Conservation (phyloP, 2,888 invertebrate species). For the Salticus scenicus region DNA sequence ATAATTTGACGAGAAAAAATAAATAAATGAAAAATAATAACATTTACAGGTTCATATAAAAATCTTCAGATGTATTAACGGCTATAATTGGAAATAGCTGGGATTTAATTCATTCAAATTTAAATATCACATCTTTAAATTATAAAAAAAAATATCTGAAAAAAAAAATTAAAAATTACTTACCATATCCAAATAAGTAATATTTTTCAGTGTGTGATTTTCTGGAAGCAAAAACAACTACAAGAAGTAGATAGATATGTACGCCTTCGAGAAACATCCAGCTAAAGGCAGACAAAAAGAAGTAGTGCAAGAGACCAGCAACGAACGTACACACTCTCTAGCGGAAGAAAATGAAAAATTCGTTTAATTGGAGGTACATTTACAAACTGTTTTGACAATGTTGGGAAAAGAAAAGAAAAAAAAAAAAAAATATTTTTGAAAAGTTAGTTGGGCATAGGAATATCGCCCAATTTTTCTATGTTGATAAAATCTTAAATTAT, state of each 20-base stretch:
- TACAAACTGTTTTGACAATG: not conserved
- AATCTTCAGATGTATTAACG: too few relatives aligned
- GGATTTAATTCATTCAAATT: too few relatives aligned
- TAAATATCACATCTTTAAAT: too few relatives aligned
- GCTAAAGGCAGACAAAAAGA: slow-evolving; percentile 69
- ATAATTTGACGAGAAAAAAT: too few relatives aligned
- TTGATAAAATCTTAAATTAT: too few relatives aligned
- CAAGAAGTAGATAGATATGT: slow-evolving; percentile 69
- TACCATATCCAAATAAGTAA: slow-evolving; percentile 70
- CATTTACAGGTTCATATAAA: too few relatives aligned
- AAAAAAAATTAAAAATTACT: not conserved
- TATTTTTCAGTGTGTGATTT: slow-evolving; percentile 63
- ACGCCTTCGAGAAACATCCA: slow-evolving; percentile 71
- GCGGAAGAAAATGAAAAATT: not conserved
- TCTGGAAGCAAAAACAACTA: slow-evolving; percentile 68
- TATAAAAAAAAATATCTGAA: too few relatives aligned
- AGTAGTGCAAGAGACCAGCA: slow-evolving; percentile 70
- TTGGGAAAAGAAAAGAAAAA: not conserved
- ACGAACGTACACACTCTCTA: slow-evolving; percentile 61
- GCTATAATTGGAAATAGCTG: too few relatives aligned
- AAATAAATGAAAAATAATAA: too few relatives aligned
- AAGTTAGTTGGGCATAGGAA: too few relatives aligned
- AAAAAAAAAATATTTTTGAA: not conserved
- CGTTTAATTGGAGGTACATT: not conserved
- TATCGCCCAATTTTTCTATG: too few relatives aligned